Evolutionary conservation across 2,113 vertebrate species (phyloP).

Genomic region (Brienomyrus longianalis): DNA sequence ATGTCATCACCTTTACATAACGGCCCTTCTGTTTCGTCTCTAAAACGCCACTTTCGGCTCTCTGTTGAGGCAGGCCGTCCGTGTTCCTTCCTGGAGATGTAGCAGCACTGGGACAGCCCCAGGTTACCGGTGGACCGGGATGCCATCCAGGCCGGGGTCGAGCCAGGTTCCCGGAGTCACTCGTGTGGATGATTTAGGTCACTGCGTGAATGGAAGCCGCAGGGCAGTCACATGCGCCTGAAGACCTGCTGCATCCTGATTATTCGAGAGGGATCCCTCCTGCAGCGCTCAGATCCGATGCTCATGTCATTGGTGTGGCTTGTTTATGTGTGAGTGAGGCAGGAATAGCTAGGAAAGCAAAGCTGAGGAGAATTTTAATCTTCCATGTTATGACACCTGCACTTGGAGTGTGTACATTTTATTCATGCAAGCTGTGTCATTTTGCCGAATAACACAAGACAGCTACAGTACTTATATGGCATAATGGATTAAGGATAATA

Average conservation of each 20-base stretch:
- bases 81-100: background rate
- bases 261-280: background rate
- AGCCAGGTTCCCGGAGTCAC: background rate
- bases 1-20: background rate
- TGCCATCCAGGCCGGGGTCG: background rate
- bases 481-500: background rate
- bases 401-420: background rate
- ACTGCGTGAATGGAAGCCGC: background rate
- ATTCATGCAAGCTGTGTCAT: background rate
- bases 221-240: background rate
- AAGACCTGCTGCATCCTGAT: background rate
- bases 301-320: background rate
- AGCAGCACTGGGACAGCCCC: background rate
- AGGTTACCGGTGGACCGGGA: background rate
- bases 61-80: background rate
- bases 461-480: background rate
- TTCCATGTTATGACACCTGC: background rate
- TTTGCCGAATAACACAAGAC: background rate
- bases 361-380: background rate
- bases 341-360: background rate
- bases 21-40: background rate
- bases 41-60: background rate
- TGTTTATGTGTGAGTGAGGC: background rate
- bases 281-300: background rate
- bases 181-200: slow-evolving; percentile 10